Evolutionary conservation across 2,113 vertebrate species (phyloP), one percentile per base, ranked within the genome.

Genomic region (Anhinga anhinga): DNA sequence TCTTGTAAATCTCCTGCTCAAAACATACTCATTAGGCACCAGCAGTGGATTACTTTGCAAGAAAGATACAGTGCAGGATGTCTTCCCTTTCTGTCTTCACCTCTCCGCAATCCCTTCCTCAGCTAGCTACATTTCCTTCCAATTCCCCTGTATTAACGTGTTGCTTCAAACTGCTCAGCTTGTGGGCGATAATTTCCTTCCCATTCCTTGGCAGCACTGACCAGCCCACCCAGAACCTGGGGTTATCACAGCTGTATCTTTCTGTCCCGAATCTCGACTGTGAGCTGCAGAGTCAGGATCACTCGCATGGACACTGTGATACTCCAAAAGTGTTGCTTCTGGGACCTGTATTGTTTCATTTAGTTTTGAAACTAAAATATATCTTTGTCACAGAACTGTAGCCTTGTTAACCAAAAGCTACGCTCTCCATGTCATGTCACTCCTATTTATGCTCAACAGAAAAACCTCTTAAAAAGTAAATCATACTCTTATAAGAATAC

Each of bases 11-110:
- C 30, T 63, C 58, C 47, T 40, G 49, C 18, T 77, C 58, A 30
- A 45, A 66, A 53, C 53, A 49, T 8, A 67, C 9, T 19, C 36
- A n/a, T 30, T 15, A n/a, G 44, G 47, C 34, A 52, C 23, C 49
- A 87, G 56, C 16, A 79, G 44, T 20, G 34, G 52, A 53, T 85
- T 58, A 56, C 36, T 88, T 36, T 36, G 14, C 15, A 80, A 44
- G 27, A 61, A 23, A 27, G 36, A 86, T 0, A 0, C 20, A 14
- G 14, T 1, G 10, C 38, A 47, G 23, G 23, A 44, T 50, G 13
- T 6, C 18, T 19, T 45, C 53, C 21, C 36, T 56, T 88, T 27
- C 42, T 38, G 18, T 9, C 36, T 92, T 56, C n/a, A 22, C 11
- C 30, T 65, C 19, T 16, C 63, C 29, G 47, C n/a, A 53, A 34